These are phyloP conservation scores for Etheostoma spectabile DNA, from an alignment of 2,113 vertebrate genomes.

Conservation along the genomic window DNA sequence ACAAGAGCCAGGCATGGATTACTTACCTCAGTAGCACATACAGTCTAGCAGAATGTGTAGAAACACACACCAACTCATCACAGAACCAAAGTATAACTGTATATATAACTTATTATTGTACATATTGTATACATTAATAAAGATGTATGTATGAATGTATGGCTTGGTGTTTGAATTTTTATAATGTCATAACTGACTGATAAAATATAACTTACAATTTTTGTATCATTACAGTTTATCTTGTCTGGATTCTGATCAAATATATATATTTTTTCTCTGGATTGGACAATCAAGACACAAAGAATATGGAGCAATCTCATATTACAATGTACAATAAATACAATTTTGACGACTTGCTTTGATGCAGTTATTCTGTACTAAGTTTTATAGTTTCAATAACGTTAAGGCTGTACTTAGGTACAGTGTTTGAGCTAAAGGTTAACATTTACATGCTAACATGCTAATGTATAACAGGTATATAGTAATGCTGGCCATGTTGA, in stretches of 20 bases:
- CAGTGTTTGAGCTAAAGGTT: neutral
- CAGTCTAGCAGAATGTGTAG: slow-evolving; percentile 54
- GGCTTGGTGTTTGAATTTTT: slow-evolving; percentile 2
- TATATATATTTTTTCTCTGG: neutral
- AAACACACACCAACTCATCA: slow-evolving; percentile 61
- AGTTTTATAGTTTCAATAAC: no score
- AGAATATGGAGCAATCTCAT: neutral
- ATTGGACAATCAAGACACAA: neutral
- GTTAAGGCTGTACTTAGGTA: neutral
- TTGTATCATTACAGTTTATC: neutral
- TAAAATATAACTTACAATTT: neutral
- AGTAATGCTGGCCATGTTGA: neutral
- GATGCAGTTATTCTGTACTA: neutral
- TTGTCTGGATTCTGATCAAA: neutral
- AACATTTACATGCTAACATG: neutral
- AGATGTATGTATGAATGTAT: slow-evolving; percentile 60
- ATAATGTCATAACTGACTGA: neutral
- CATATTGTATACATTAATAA: slow-evolving; percentile 82
- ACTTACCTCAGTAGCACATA: slow-evolving; percentile 79
- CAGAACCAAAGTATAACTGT: slow-evolving; percentile 77
- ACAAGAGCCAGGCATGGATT: slow-evolving; percentile 64
- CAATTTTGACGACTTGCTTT: neutral
- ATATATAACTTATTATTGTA: slow-evolving; percentile 91
- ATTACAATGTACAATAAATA: neutral
- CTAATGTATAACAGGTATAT: neutral